These are phyloP conservation scores for Caenorhabditis drosophilae DNA, from an alignment of 2,888 invertebrate species.

Conservation along the genomic window DNA sequence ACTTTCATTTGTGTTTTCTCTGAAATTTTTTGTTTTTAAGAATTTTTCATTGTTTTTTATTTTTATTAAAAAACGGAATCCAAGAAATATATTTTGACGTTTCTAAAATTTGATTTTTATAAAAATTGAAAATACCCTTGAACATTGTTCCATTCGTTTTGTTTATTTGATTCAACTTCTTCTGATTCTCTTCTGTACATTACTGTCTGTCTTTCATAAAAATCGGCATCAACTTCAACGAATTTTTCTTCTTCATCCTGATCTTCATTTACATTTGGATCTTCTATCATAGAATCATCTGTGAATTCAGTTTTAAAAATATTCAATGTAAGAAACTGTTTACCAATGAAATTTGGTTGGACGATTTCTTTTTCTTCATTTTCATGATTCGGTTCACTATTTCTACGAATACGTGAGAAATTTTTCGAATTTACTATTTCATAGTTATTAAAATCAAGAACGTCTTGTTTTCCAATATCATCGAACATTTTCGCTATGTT, in stretches of 20 bases:
- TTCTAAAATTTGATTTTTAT: too few relatives aligned
- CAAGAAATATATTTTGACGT: too few relatives aligned
- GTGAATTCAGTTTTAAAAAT: not conserved
- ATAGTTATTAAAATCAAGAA: not conserved
- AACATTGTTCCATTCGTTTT: too few relatives aligned
- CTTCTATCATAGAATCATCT: constrained; percentile 36
- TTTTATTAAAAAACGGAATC: too few relatives aligned
- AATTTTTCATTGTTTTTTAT: constrained; percentile 1
- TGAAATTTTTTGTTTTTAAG: not conserved
- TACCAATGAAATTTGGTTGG: constrained; percentile 25
- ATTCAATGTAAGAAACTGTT: not conserved
- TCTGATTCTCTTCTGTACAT: not conserved
- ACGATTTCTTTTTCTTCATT: constrained; percentile 26
- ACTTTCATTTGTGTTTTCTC: constrained; percentile 5
- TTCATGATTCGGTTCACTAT: constrained; percentile 32
- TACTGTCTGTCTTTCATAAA: constrained; percentile 17
- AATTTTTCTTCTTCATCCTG: constrained; percentile 23
- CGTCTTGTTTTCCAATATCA: not conserved
- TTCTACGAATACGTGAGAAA: constrained; percentile 7
- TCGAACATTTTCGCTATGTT: constrained; percentile 7
- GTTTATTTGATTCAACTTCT: too few relatives aligned
- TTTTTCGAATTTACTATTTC: not conserved
- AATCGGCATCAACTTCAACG: constrained; percentile 7
- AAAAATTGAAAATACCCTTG: too few relatives aligned
- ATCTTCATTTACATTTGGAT: constrained; percentile 20